phyloP scores from a whole-genome alignment of 2,797 vertebrate species.

The Poecilia gillii region DNA sequence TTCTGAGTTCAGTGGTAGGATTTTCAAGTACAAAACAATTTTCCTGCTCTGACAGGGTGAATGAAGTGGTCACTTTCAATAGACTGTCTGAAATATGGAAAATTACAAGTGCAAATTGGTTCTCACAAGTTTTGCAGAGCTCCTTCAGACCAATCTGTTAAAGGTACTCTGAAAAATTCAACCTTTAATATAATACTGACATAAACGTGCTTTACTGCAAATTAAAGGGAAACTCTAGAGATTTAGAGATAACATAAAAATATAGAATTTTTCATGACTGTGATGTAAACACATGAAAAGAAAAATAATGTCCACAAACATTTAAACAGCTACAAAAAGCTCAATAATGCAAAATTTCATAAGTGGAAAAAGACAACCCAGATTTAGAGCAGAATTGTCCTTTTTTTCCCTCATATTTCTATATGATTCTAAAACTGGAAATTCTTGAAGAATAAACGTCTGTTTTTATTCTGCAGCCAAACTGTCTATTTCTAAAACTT shows the following conservation, averaged over 20 bases:
- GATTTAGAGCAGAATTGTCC: neutral
- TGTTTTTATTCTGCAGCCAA: neutral
- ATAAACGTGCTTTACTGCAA: neutral
- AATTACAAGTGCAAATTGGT: neutral
- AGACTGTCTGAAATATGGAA: neutral
- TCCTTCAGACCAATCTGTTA: neutral
- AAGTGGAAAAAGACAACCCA: neutral
- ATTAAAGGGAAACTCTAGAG: neutral
- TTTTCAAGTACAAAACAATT: too few relatives aligned
- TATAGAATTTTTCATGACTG: neutral
- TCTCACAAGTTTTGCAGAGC: neutral
- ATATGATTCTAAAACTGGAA: neutral
- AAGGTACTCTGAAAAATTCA: neutral
- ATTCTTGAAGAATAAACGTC: neutral
- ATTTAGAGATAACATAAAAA: neutral
- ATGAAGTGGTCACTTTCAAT: neutral
- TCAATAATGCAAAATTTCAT: neutral
- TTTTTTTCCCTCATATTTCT: neutral
- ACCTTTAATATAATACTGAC: neutral
- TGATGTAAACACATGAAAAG: neutral
- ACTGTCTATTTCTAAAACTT: slow-evolving; percentile 1
- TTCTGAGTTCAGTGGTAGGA: neutral
- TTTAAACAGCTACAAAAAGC: neutral
- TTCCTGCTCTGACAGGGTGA: neutral
- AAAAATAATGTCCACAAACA: neutral